These are phyloP conservation scores for Tetheella fluctuosa DNA, from an alignment of 2,888 invertebrate species.

Conservation along the genomic window DNA sequence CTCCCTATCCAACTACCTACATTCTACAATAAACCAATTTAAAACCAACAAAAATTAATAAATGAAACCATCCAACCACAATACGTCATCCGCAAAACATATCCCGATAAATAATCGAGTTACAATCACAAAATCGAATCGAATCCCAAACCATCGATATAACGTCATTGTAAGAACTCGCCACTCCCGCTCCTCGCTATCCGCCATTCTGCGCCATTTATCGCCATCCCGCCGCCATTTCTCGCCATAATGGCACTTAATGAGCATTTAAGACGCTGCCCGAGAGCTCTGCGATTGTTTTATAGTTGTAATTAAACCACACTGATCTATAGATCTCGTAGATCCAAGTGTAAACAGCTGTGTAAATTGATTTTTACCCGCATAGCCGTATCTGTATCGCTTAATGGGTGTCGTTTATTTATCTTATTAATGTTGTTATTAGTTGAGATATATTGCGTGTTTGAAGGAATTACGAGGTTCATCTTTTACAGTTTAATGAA, in stretches of 20 bases:
- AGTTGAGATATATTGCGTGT: constrained; percentile 14
- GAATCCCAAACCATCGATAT: constrained; percentile 45
- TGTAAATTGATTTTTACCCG: constrained; percentile 50
- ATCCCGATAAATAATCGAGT: constrained; percentile 17
- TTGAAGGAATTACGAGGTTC: background rate
- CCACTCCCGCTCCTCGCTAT: constrained; percentile 27
- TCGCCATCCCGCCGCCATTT: constrained; percentile 59
- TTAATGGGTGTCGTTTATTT: constrained; percentile 10
- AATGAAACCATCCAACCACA: background rate
- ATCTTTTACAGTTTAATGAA: background rate
- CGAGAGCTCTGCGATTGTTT: constrained; percentile 70
- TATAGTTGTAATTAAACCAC: constrained; percentile 76
- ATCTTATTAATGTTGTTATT: constrained; percentile 16
- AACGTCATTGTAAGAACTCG: constrained; percentile 36
- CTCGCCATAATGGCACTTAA: constrained; percentile 71
- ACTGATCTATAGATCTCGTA: constrained; percentile 63
- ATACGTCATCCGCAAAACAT: constrained; percentile 3
- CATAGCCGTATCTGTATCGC: background rate
- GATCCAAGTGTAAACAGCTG: constrained; percentile 56
- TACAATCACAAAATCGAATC: constrained; percentile 42
- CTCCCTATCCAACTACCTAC: background rate
- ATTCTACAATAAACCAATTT: background rate
- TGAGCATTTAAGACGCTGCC: constrained; percentile 73
- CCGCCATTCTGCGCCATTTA: constrained; percentile 56
- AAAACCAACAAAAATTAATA: background rate